A percentile compares a stretch with the other conserved stretches of the same genome.
Evolutionary conservation across 2,113 vertebrate genomes (phyloP).

Genomic region (Perognathus longimembris): DNA sequence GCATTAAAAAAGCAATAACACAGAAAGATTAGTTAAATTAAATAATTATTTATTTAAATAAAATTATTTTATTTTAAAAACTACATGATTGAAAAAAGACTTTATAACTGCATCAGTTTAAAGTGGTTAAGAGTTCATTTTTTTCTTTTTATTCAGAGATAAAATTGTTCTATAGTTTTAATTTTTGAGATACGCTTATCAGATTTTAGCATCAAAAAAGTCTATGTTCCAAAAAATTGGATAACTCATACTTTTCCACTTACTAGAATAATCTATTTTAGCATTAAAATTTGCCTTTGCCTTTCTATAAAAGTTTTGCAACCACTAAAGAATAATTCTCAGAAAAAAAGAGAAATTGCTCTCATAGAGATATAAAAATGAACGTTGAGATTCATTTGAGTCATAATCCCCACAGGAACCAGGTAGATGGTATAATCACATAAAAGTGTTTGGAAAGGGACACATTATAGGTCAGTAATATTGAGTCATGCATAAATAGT

Average conservation of each 20-base stretch:
- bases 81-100: neutral
- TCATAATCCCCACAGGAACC: neutral
- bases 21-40: too few species aligned
- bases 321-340: conserved; percentile 16
- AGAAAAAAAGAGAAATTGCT: conserved; percentile 28
- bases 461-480: neutral
- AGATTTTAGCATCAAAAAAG: conserved; percentile 24
- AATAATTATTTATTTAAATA: too few species aligned
- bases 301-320: conserved; percentile 44
- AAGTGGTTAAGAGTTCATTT: neutral
- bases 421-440: neutral
- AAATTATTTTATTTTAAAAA: neutral
- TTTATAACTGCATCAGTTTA: conserved; percentile 11
- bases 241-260: conserved; percentile 39
- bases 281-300: conserved; percentile 38
- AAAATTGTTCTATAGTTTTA: neutral
- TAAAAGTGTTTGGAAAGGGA: neutral
- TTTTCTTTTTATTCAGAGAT: conserved; percentile 50
- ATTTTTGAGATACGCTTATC: conserved; percentile 23
- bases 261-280: conserved; percentile 30
- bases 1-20: too few species aligned
- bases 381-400: neutral
- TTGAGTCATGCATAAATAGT: neutral
- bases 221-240: conserved; percentile 40
- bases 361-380: neutral